Conservation (phyloP, 1,140 invertebrate species). For the Olivierus martensii region DNA sequence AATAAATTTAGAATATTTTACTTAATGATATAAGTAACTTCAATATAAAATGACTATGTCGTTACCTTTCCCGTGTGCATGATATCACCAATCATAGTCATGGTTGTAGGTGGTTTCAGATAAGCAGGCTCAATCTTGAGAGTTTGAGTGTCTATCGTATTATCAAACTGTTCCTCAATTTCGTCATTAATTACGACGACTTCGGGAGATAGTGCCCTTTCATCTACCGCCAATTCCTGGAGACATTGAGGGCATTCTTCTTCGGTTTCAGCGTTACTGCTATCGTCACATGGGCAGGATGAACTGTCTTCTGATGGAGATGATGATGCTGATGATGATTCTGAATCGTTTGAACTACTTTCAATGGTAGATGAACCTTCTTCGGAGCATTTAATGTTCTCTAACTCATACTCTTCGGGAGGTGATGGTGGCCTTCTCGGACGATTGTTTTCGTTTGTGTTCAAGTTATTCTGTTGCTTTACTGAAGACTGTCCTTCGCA, state of each 20-base stretch:
- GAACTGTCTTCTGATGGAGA: too few relatives aligned
- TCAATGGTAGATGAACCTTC: background rate
- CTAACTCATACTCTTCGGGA: background rate
- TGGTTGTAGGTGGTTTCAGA: too few relatives aligned
- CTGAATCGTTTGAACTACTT: background rate
- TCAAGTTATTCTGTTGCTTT: too few relatives aligned
- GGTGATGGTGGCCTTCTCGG: background rate
- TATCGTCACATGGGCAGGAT: background rate
- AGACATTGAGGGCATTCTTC: background rate
- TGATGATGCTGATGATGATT: background rate
- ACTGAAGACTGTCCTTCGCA: background rate
- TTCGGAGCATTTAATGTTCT: background rate
- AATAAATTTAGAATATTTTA: too few relatives aligned
- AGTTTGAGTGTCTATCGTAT: too few relatives aligned
- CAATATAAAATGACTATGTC: too few relatives aligned
- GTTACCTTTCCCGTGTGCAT: background rate
- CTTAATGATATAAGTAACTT: too few relatives aligned
- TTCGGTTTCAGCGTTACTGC: too few relatives aligned
- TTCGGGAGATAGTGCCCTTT: background rate
- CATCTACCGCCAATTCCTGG: background rate
- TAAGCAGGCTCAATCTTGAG: too few relatives aligned
- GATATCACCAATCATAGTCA: background rate
- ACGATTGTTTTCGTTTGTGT: too few relatives aligned
- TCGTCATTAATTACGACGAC: background rate
- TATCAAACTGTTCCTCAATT: too few relatives aligned